Evolutionary conservation across 2,888 invertebrate species (phyloP).

Genomic region (Parthenolecanium corni): DNA sequence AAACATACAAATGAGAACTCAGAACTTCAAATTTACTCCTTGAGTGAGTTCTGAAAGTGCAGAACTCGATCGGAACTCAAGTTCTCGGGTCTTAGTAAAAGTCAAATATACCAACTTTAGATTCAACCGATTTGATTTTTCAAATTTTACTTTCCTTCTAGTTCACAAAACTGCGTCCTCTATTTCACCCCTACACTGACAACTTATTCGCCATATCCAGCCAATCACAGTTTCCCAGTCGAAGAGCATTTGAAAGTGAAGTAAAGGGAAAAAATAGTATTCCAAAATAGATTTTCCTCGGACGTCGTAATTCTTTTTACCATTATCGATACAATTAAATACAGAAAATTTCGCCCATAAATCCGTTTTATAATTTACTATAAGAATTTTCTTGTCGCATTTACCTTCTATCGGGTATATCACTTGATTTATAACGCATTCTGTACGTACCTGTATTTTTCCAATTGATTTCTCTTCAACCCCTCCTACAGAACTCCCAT

Average conservation of each 20-base stretch:
- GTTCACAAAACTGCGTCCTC: slow-evolving; percentile 1
- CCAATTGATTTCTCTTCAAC: slow-evolving; percentile 1
- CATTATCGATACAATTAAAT: slow-evolving; percentile 26
- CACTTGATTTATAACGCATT: slow-evolving; percentile 14
- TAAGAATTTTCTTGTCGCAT: slow-evolving; percentile 25
- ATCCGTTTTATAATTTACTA: slow-evolving; percentile 24
- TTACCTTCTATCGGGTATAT: slow-evolving; percentile 21
- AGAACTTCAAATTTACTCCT: too few species aligned
- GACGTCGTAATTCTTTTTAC: slow-evolving; percentile 23
- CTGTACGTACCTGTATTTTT: slow-evolving; percentile 19
- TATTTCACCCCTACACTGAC: background rate
- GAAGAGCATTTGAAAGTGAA: background rate
- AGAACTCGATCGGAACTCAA: too few species aligned
- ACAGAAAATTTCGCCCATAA: slow-evolving; percentile 24
- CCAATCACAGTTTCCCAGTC: background rate
- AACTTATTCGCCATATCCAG: background rate
- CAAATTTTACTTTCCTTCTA: slow-evolving; percentile 22
- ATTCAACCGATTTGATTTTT: too few species aligned
- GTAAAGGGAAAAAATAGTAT: background rate
- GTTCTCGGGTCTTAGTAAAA: too few species aligned
- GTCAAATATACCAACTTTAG: too few species aligned
- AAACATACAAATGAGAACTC: too few species aligned
- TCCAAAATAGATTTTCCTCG: slow-evolving; percentile 21
- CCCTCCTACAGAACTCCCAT: too few species aligned
- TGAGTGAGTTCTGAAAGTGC: too few species aligned